Evolutionary conservation across 2,113 vertebrate genomes (phyloP).

Genomic region (Zosterops lateralis): DNA sequence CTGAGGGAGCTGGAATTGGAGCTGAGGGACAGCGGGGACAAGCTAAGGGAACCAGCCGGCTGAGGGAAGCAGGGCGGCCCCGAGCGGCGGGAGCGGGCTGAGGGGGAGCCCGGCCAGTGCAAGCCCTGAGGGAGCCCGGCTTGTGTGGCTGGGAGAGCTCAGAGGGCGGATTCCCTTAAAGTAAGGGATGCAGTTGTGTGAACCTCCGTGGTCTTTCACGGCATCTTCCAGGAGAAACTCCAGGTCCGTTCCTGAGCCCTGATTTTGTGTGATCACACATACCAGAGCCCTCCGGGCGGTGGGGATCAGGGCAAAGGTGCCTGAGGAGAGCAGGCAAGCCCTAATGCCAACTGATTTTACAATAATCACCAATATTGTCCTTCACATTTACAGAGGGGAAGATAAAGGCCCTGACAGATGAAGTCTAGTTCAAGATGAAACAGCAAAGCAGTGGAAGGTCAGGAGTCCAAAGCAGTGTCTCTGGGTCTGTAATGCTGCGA

Average conservation of each 20-base stretch:
- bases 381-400: not conserved
- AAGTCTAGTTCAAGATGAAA: not conserved
- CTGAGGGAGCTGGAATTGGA: not conserved
- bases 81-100: not conserved
- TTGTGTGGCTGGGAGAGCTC: not conserved
- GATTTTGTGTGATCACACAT: not conserved
- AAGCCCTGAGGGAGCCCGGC: not conserved
- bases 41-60: not conserved
- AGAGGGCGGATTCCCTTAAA: fast-evolving
- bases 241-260: not conserved
- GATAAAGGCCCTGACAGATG: not conserved
- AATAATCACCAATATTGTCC: not conserved
- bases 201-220: not conserved
- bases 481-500: not conserved
- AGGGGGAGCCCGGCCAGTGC: fast-evolving
- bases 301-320: not conserved
- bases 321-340: not conserved
- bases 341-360: not conserved
- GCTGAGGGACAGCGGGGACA: not conserved
- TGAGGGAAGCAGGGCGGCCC: no score
- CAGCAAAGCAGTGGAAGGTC: not conserved
- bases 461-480: not conserved
- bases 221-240: not conserved
- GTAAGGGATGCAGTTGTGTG: not conserved
- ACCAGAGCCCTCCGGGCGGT: not conserved